Conservation (phyloP, 2,888 invertebrate genomes). For the Caenorhabditis panamensis region DNA sequence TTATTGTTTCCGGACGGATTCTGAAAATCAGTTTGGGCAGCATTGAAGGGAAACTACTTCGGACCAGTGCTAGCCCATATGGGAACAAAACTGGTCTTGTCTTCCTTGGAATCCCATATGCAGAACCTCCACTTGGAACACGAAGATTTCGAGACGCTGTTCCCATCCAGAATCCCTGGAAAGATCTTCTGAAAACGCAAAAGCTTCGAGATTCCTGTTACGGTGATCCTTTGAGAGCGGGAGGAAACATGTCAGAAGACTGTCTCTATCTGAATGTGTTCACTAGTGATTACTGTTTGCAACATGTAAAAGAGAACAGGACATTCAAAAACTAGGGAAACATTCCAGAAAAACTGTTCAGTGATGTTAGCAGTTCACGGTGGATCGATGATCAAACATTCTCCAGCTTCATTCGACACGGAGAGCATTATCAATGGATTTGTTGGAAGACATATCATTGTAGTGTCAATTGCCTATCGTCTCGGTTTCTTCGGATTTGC, state of each 20-base stretch:
- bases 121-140: too few relatives aligned
- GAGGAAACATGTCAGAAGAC: constrained; percentile 12
- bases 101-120: too few relatives aligned
- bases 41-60: background rate
- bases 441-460: constrained; percentile 1
- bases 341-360: constrained; percentile 3
- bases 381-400: constrained; percentile 1
- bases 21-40: constrained; percentile 2
- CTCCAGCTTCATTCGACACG: background rate
- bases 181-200: background rate
- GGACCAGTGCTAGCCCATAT: background rate
- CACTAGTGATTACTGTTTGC: background rate
- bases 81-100: constrained; percentile 1
- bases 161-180: background rate
- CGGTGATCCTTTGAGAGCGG: background rate
- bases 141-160: constrained; percentile 15
- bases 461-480: background rate
- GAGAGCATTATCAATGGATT: background rate
- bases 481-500: constrained; percentile 6
- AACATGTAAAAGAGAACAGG: too few relatives aligned
- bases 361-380: constrained; percentile 2
- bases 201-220: background rate
- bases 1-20: background rate
- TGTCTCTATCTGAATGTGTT: constrained; percentile 8
- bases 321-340: too few relatives aligned